Evolutionary conservation across 2,888 invertebrate species (phyloP), one percentile per base, ranked within the genome.

Genomic region (Apoda limacodes): DNA sequence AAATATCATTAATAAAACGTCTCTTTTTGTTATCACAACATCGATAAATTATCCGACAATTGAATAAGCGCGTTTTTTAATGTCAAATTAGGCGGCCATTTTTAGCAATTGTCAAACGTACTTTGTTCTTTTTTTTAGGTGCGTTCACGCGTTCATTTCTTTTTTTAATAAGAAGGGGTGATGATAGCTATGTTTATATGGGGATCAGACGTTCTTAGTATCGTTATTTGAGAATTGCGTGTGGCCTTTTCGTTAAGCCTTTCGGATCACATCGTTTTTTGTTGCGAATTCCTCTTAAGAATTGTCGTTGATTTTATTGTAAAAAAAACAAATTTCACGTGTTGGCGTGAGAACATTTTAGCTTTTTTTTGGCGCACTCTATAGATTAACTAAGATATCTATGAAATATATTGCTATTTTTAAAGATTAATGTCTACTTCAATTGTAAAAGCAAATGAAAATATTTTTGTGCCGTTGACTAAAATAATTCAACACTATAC

Each of bases 51-150:
- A 75, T 55, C 46, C 50, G 58, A 69, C 72, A 74, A 75, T 72
- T 66, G 65, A 65, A 67, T 66, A 67, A 58, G 66, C 72, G 74
- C 74, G 64, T 68, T 70, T 71, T 71, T 66, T 58, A 68, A 70
- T 69, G 72, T 75, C 76, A 75, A 72, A 76, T 78, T 74, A 75
- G 71, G 52, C 65, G 54, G 67, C 68, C 72, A 68, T 75, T 60
- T 62, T 50, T 56, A 51, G n/a, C 56, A 52, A 66, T 63, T 62
- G 69, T 66, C 60, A 52, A 55, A 54, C 42, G 40, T 48, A 40
- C 41, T 46, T 64, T 62, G 57, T 62, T 52, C 50, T 52, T 47
- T 59, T 56, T 65, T 70, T 60, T 43, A 54, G 58, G 51, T 60
- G 64, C 69, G 66, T 67, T 71, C 69, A 58, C 56, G 75, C 72